Evolutionary conservation across 2,797 vertebrate genomes (phyloP).

Genomic region (Rhabdophis nuchalis): DNA sequence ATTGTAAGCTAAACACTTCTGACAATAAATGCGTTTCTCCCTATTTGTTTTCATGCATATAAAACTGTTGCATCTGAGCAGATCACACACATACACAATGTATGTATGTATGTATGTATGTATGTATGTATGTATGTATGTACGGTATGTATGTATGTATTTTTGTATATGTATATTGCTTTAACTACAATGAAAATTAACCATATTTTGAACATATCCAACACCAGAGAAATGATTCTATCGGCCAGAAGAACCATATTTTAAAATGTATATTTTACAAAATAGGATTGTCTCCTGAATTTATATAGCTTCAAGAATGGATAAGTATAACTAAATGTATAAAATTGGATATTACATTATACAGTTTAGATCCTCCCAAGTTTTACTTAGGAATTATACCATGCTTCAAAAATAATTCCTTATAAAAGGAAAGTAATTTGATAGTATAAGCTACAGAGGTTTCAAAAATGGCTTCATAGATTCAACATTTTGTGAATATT

Average conservation of each 20-base stretch:
- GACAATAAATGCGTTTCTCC: constrained; percentile 34
- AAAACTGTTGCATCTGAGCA: constrained; percentile 27
- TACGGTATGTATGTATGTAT: no score
- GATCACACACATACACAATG: not conserved
- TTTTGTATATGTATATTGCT: no score
- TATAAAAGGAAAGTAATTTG: not conserved
- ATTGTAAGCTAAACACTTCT: constrained; percentile 16
- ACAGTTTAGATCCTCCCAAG: not conserved
- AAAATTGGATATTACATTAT: not conserved
- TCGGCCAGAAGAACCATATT: not conserved
- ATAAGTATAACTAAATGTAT: not conserved
- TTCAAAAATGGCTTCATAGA: not conserved
- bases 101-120: no score
- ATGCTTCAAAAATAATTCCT: not conserved
- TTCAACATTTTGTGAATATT: not conserved
- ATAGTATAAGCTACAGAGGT: not conserved
- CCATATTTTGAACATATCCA: not conserved
- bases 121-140: no score
- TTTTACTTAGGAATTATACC: not conserved
- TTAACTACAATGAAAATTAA: not conserved
- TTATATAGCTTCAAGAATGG: not conserved
- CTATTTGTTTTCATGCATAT: constrained; percentile 20
- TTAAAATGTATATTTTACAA: not conserved
- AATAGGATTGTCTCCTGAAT: not conserved
- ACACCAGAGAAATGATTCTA: not conserved